Evolutionary conservation across 2,888 invertebrate genomes (phyloP).

Genomic region (Phalangium opilio): DNA sequence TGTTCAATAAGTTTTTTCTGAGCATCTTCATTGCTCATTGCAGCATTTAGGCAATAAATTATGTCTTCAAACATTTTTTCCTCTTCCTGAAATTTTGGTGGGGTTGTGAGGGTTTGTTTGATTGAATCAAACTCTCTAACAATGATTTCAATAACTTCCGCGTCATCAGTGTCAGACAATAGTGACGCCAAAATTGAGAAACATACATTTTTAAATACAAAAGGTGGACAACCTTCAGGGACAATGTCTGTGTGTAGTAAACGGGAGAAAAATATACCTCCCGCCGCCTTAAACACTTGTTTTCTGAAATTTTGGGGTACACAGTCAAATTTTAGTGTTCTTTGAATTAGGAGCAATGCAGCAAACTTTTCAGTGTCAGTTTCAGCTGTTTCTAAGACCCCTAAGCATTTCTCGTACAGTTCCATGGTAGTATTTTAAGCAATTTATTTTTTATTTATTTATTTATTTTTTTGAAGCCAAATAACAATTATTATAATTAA

Average conservation of each 20-base stretch:
- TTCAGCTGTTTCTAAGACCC: slow-evolving; percentile 36
- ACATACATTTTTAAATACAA: slow-evolving; percentile 80
- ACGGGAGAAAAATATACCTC: slow-evolving; percentile 67
- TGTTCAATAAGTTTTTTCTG: slow-evolving; percentile 60
- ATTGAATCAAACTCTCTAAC: slow-evolving; percentile 6
- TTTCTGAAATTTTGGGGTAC: slow-evolving; percentile 16
- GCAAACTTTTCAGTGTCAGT: slow-evolving; percentile 84
- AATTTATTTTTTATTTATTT: too few species aligned
- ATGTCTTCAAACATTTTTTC: slow-evolving; percentile 16
- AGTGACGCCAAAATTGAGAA: slow-evolving; percentile 72
- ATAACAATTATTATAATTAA: too few species aligned
- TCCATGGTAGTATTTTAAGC: too few species aligned
- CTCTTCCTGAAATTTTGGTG: slow-evolving; percentile 4
- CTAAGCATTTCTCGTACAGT: neutral
- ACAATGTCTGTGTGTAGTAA: slow-evolving; percentile 52
- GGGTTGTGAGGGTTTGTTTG: slow-evolving; percentile 6
- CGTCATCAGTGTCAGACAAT: slow-evolving; percentile 31
- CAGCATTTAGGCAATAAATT: slow-evolving; percentile 41
- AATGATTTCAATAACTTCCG: slow-evolving; percentile 12
- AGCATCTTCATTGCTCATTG: slow-evolving; percentile 43
- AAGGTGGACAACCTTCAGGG: slow-evolving; percentile 72
- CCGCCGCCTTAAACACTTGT: slow-evolving; percentile 66
- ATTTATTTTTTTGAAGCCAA: too few species aligned
- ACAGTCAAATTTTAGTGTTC: slow-evolving; percentile 48
- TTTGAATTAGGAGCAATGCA: slow-evolving; percentile 78